phyloP scores from a whole-genome alignment of 1,140 invertebrate genomes.

The Hylaeus volcanicus region DNA sequence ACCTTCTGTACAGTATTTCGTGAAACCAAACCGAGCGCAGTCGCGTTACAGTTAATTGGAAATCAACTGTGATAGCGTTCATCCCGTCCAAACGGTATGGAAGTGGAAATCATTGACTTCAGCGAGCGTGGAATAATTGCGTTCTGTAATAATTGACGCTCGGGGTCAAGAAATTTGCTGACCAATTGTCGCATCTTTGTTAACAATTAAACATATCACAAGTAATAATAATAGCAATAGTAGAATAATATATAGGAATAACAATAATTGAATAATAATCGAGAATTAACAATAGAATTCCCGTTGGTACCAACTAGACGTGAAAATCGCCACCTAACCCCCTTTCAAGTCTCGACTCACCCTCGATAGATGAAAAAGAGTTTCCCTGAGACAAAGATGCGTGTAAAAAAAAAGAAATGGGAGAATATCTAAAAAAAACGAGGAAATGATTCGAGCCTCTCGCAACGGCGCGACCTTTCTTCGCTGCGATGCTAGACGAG shows the following conservation, averaged over 20 bases:
- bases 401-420: background rate
- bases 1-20: background rate
- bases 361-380: background rate
- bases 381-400: background rate
- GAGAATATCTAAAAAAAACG: too few relatives aligned
- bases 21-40: background rate
- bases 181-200: too few relatives aligned
- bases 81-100: constrained; percentile 18
- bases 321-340: too few relatives aligned
- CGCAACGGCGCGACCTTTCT: constrained; percentile 30
- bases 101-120: background rate
- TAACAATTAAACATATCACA: too few relatives aligned
- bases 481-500: constrained; percentile 43
- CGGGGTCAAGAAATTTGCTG: background rate
- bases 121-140: background rate
- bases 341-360: background rate
- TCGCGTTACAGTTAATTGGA: constrained; percentile 29
- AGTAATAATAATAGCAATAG: too few relatives aligned
- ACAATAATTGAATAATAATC: too few relatives aligned
- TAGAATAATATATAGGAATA: too few relatives aligned
- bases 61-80: constrained; percentile 29
- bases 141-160: background rate
- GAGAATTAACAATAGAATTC: too few relatives aligned
- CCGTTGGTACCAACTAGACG: too few relatives aligned
- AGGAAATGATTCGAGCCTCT: background rate